A percentile compares a stretch with the other conserved stretches of the same genome.
Evolutionary conservation across 2,888 invertebrate genomes (phyloP).

Genomic region (Choristoneura rosaceana): DNA sequence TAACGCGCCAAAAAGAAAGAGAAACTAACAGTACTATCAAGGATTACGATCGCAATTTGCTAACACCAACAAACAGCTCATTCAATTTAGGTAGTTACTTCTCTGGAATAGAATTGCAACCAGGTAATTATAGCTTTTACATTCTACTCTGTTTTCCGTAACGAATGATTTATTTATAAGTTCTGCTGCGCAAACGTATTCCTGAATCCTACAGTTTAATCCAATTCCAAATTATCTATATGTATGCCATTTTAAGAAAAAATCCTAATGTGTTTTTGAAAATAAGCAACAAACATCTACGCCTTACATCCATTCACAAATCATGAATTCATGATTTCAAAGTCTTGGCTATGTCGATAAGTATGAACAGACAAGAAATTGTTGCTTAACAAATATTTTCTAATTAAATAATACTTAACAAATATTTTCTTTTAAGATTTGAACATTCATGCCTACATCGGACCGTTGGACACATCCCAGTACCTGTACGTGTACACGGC

Average conservation of each 20-base stretch:
- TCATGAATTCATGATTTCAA: no score
- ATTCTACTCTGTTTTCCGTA: no score
- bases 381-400: background rate
- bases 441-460: constrained; percentile 75
- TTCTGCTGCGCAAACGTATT: no score
- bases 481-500: constrained; percentile 78
- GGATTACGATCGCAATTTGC: constrained; percentile 62
- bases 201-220: no score
- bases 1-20: constrained; percentile 74
- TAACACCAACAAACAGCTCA: constrained; percentile 60
- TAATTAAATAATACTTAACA: background rate
- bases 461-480: constrained; percentile 75
- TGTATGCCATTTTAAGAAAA: no score
- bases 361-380: no score
- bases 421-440: constrained; percentile 61
- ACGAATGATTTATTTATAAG: no score
- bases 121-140: constrained; percentile 56
- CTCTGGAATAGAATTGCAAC: constrained; percentile 62
- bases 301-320: no score
- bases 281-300: no score
- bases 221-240: no score
- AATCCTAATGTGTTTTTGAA: no score
- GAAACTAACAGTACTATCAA: constrained; percentile 67
- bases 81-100: constrained; percentile 72
- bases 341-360: no score